phyloP scores from a whole-genome alignment of 2,888 invertebrate species.

The Caenorhabditis sp. region DNA sequence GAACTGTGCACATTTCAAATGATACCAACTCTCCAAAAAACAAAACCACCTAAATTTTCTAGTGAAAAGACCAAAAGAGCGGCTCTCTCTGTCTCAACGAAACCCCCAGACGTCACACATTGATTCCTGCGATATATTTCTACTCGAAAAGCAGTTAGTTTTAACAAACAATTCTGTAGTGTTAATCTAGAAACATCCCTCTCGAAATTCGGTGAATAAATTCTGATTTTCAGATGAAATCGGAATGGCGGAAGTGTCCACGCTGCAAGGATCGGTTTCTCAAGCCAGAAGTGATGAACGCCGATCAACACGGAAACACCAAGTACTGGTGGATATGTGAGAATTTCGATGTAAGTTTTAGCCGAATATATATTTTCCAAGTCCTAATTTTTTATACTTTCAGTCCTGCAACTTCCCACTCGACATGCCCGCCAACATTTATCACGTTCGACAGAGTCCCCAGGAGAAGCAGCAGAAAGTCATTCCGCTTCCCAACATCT shows the following conservation, averaged over 20 bases:
- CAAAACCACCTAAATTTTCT: conserved; percentile 29
- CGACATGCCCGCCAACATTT: conserved; percentile 79
- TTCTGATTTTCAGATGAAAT: conserved; percentile 46
- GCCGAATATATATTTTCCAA: neutral
- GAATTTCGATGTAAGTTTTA: conserved; percentile 44
- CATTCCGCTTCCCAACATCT: conserved; percentile 75
- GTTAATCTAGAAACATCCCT: neutral
- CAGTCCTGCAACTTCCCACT: conserved; percentile 80
- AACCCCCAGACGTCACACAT: conserved; percentile 6
- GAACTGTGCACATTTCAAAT: conserved; percentile 50
- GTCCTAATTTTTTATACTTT: conserved; percentile 54
- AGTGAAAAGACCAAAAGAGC: conserved; percentile 62
- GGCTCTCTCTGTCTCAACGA: neutral
- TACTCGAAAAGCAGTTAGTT: conserved; percentile 63
- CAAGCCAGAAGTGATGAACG: conserved; percentile 24
- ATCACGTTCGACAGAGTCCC: conserved; percentile 73
- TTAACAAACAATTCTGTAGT: neutral
- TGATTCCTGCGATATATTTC: conserved; percentile 5
- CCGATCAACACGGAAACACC: conserved; percentile 12
- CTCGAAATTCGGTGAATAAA: neutral
- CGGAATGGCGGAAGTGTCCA: conserved; percentile 56
- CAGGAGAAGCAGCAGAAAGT: conserved; percentile 67
- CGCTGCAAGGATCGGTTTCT: conserved; percentile 38
- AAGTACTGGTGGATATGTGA: conserved; percentile 62
- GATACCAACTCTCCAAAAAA: conserved; percentile 55